Conservation (phyloP, 2,797 vertebrate genomes). For the Gorsachius magnificus region DNA sequence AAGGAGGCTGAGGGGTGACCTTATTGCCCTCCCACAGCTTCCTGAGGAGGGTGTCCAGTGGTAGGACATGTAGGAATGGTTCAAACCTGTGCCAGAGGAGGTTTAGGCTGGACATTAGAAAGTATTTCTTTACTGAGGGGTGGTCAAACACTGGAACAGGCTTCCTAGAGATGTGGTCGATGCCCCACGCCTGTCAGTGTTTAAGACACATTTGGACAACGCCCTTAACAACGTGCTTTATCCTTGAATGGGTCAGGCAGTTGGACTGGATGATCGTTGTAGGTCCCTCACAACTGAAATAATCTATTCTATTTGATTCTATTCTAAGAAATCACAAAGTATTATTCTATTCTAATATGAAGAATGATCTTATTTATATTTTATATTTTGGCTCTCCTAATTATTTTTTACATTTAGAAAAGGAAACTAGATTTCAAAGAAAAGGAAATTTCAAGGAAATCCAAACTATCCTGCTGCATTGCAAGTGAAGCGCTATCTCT, state of each 20-base stretch:
- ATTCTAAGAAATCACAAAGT: background rate
- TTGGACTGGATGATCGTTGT: background rate
- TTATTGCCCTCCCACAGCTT: background rate
- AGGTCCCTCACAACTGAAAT: background rate
- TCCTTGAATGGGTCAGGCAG: background rate
- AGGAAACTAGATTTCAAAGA: background rate
- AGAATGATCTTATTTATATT: background rate
- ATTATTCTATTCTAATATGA: background rate
- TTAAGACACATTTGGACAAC: background rate
- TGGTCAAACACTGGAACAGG: background rate
- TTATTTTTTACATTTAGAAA: background rate
- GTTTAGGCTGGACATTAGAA: background rate
- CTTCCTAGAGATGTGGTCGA: background rate
- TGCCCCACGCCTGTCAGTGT: background rate
- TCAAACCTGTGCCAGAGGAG: background rate
- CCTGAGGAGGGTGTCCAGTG: background rate
- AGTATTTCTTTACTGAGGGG: background rate
- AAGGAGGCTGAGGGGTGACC: background rate
- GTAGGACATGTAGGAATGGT: background rate
- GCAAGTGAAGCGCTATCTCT: background rate
- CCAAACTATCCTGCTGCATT: background rate
- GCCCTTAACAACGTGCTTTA: background rate
- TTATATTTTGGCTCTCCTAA: background rate
- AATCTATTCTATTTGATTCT: background rate
- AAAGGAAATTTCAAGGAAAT: background rate